Evolutionary conservation across 1,140 invertebrate genomes (phyloP).

Genomic region (Bilobella aurantiaca): DNA sequence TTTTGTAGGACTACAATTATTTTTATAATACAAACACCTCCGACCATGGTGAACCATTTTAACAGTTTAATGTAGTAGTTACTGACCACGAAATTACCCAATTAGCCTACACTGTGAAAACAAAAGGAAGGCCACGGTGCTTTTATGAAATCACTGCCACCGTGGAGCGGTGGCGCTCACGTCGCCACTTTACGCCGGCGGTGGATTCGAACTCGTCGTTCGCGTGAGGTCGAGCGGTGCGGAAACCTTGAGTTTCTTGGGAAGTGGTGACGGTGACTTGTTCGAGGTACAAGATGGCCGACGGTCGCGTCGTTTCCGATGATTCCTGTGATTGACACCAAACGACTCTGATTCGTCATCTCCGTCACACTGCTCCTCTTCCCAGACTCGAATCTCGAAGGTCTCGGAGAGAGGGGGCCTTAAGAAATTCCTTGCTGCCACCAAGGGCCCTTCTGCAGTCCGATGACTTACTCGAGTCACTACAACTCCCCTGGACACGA

Average conservation of each 20-base stretch:
- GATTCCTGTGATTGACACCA: neutral
- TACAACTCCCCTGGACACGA: neutral
- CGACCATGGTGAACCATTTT: slow-evolving; percentile 4
- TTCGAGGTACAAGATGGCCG: slow-evolving; percentile 18
- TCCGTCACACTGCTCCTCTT: slow-evolving; percentile 15
- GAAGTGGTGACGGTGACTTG: too few species aligned
- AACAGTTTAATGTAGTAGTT: neutral
- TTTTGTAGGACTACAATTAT: neutral
- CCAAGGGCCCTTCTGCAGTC: too few species aligned
- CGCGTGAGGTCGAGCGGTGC: slow-evolving; percentile 32
- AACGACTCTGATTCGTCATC: slow-evolving; percentile 27
- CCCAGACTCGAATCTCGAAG: slow-evolving; percentile 13
- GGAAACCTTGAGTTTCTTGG: slow-evolving; percentile 26
- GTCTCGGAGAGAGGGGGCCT: too few species aligned
- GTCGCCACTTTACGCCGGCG: slow-evolving; percentile 27
- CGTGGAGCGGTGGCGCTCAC: neutral
- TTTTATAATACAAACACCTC: neutral
- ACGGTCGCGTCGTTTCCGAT: slow-evolving; percentile 7
- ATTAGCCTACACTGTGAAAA: neutral
- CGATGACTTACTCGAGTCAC: neutral
- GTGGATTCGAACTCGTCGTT: slow-evolving; percentile 18
- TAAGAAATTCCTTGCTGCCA: neutral
- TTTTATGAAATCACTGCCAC: neutral
- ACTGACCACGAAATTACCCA: neutral
- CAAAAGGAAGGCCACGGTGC: neutral